Evolutionary conservation across 2,113 vertebrate species (phyloP), one percentile per base, ranked within the genome.

Genomic region (Acanthisitta chloris): DNA sequence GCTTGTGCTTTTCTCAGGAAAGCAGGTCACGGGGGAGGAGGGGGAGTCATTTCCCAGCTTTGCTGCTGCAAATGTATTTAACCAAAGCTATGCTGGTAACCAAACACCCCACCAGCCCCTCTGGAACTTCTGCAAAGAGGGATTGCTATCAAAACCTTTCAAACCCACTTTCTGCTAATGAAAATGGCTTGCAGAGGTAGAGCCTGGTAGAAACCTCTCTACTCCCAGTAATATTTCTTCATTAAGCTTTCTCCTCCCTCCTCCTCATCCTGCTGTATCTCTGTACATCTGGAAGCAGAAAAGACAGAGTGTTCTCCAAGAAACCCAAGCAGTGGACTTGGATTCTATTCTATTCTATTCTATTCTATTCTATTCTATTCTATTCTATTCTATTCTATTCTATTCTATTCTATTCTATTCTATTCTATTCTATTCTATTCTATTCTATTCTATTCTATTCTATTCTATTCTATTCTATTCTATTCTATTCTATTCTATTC

Each of bases 11-110:
- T 95, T 72, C 74, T 88, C 40, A 11, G 78, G 92, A 96, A 96
- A 96, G 85, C 85, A 96, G 96, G 94, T 96, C 96, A 97, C 21
- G 43, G 80, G 67, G 81, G 80, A 92, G 79, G 92, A 79, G 82
- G 82, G 90, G 77, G 43, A 88, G 77, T 79, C 6, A 18, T 62
- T 91, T 95, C 84, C 85, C 78, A 73, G 90, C 59, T 90, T 66
- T n/a, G 45, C 69, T 49, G 26, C 84, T 94, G 85, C 19, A 58
- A 88, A 55, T 66, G 40, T 59, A 3, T 81, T 97, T 96, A 95
- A 96, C 93, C 45, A 38, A 78, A 90, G 72, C 79, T 34, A 34
- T 0, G 16, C 87, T 92, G 93, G 81, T 73, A 70, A 67, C 51
- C 59, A 59, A 48, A 88, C 2, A 0, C 76, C 36, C 78, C 65